Conservation (phyloP, 1,140 invertebrate genomes). For the Chymomyza costata region DNA sequence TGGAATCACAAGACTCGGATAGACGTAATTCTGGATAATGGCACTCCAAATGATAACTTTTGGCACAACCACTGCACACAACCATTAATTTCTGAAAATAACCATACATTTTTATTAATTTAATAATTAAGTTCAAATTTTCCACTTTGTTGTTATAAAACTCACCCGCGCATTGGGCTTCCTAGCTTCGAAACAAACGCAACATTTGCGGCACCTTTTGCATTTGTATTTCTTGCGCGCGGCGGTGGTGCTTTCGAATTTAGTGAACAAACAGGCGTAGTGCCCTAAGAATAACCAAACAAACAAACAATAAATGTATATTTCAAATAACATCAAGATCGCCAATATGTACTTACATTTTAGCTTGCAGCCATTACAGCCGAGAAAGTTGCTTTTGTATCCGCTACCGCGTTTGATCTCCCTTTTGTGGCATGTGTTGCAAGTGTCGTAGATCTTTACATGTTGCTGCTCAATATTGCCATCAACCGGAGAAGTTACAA, state of each 20-base stretch:
- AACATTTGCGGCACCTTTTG: constrained; percentile 41
- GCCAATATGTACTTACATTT: constrained; percentile 50
- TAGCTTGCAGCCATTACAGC: constrained; percentile 47
- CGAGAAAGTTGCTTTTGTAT: constrained; percentile 52
- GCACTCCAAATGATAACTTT: constrained; percentile 48
- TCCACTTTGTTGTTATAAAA: no score
- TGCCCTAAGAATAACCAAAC: constrained; percentile 35
- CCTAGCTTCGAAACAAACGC: constrained; percentile 14
- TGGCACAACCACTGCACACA: constrained; percentile 39
- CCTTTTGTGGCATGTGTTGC: constrained; percentile 51
- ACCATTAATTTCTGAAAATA: constrained; percentile 16
- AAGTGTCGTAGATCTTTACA: constrained; percentile 38
- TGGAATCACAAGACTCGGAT: constrained; percentile 10
- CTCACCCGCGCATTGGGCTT: not conserved
- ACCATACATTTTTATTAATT: not conserved
- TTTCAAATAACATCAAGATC: not conserved
- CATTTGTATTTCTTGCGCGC: constrained; percentile 54
- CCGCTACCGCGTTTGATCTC: constrained; percentile 53
- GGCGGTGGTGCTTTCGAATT: constrained; percentile 31
- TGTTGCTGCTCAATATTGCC: not conserved
- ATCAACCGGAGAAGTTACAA: not conserved
- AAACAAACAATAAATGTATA: not conserved
- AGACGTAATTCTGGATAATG: constrained; percentile 37
- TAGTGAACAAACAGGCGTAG: constrained; percentile 29
- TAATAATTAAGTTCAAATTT: not conserved